Percentiles rank a stretch among this genome's conserved stretches.
phyloP scores from a whole-genome alignment of 2,113 vertebrate genomes.

The Hypomesus transpacificus region DNA sequence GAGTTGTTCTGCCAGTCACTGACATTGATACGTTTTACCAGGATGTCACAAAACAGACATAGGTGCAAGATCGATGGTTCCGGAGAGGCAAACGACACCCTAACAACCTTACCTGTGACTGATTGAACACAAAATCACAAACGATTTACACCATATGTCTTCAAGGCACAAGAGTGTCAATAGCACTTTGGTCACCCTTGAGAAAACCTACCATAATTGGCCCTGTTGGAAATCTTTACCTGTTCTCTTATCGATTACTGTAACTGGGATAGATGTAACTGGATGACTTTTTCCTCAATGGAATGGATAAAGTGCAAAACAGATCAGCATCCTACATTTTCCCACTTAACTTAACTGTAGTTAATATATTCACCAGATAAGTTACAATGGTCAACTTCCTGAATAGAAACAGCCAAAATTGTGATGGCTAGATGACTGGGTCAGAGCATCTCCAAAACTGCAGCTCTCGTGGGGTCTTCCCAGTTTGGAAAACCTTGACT shows the following conservation, averaged over 20 bases:
- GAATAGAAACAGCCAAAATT: too few species aligned
- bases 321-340: background rate
- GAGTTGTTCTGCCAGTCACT: background rate
- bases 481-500: too few species aligned
- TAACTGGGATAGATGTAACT: background rate
- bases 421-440: too few species aligned
- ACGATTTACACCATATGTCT: conserved; percentile 4
- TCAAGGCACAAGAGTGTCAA: conserved; percentile 2
- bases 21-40: background rate
- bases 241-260: conserved; percentile 1
- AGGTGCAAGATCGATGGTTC: background rate
- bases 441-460: too few species aligned
- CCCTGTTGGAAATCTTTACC: conserved; percentile 7
- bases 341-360: background rate
- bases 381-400: too few species aligned
- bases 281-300: background rate
- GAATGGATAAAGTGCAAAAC: background rate
- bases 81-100: background rate
- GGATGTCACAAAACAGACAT: conserved; percentile 9
- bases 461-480: too few species aligned
- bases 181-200: background rate
- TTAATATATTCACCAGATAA: too few species aligned
- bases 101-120: conserved; percentile 1
- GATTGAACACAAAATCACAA: conserved; percentile 12
- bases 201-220: conserved; percentile 13